Conservation (phyloP, 1,140 invertebrate species). For the Nylanderia fulva region DNA sequence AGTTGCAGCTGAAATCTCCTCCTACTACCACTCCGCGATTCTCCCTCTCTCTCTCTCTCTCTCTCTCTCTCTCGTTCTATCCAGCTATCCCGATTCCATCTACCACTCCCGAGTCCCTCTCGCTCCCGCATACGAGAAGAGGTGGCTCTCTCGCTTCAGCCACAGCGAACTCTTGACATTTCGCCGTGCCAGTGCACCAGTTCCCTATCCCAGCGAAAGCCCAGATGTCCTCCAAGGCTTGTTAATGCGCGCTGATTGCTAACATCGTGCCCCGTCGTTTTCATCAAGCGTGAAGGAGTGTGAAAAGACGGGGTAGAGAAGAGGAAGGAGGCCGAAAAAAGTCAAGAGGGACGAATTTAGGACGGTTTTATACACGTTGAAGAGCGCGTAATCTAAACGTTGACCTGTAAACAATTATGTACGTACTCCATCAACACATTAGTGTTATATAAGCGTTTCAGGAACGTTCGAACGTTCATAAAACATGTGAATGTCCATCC, state of each 20-base stretch:
- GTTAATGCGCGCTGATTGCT: constrained; percentile 71
- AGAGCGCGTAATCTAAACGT: not conserved
- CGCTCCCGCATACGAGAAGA: constrained; percentile 32
- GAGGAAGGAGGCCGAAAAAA: constrained; percentile 33
- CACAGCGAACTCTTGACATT: constrained; percentile 75
- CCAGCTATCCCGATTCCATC: constrained; percentile 43
- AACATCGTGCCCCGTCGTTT: constrained; percentile 33
- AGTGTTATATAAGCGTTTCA: too few relatives aligned
- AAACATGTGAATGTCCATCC: too few relatives aligned
- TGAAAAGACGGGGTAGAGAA: too few relatives aligned
- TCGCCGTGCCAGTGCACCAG: constrained; percentile 70
- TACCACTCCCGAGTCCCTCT: constrained; percentile 58
- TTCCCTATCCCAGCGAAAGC: constrained; percentile 67
- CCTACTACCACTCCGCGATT: constrained; percentile 8
- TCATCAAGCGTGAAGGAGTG: not conserved
- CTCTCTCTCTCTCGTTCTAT: constrained; percentile 39
- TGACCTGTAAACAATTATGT: too few relatives aligned
- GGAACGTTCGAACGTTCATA: too few relatives aligned
- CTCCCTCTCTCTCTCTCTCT: not conserved
- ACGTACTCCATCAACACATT: too few relatives aligned
- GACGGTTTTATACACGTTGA: constrained; percentile 3
- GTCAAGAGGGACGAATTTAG: constrained; percentile 28
- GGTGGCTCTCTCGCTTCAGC: constrained; percentile 54
- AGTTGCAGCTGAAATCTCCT: constrained; percentile 75
- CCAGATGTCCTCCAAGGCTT: constrained; percentile 70